Conservation (phyloP, 2,888 invertebrate species). For the Protula sp. region DNA sequence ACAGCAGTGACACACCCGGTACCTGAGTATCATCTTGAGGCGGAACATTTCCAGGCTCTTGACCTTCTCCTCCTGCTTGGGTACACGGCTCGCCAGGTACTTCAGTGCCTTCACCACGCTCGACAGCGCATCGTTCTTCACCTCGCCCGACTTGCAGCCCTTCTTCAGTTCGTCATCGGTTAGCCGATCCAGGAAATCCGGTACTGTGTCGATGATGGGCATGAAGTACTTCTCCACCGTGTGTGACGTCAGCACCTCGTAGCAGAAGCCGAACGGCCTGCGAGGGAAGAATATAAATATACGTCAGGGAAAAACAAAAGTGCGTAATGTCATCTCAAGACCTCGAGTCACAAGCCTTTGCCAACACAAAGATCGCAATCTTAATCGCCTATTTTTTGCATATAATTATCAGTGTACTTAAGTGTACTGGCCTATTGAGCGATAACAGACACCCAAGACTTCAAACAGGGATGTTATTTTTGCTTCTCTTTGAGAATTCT, state of each 20-base stretch:
- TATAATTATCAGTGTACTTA: too few species aligned
- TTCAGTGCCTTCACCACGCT: constrained; percentile 89
- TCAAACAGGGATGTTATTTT: too few species aligned
- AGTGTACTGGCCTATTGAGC: too few species aligned
- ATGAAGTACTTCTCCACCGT: constrained; percentile 88
- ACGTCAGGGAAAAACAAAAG: not conserved
- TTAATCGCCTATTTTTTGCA: too few species aligned
- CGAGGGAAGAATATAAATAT: not conserved
- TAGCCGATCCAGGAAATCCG: constrained; percentile 67
- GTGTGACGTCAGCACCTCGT: constrained; percentile 81
- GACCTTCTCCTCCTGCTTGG: constrained; percentile 66
- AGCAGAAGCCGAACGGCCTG: constrained; percentile 86
- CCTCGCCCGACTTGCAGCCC: constrained; percentile 86
- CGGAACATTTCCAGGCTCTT: constrained; percentile 87
- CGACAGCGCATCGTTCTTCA: constrained; percentile 92
- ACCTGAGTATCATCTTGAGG: constrained; percentile 83
- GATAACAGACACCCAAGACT: too few species aligned
- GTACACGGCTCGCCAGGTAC: constrained; percentile 77
- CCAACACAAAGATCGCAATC: too few species aligned
- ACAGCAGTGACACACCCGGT: too few species aligned
- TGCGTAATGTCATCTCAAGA: not conserved
- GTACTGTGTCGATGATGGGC: constrained; percentile 73
- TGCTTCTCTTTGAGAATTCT: too few species aligned
- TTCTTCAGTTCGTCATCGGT: constrained; percentile 93
- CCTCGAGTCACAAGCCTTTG: not conserved